Percentiles rank a stretch among this genome's conserved stretches.
These are phyloP conservation scores for Marmota flaviventris DNA, from an alignment of 2,113 vertebrate species.

Conservation along the genomic window DNA sequence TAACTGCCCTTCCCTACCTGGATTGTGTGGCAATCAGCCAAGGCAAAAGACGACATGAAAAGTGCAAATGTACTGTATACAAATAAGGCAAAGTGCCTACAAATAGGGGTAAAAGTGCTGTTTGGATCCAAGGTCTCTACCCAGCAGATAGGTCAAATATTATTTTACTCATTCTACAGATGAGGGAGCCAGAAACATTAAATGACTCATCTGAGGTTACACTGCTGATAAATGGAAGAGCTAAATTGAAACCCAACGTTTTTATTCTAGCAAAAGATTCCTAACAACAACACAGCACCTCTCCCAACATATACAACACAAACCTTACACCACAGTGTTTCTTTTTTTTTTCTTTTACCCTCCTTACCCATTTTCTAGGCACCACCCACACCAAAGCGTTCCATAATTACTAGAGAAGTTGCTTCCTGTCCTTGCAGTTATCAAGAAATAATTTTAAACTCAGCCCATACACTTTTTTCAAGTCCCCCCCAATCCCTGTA, in stretches of 20 bases:
- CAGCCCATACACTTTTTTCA: conserved; percentile 72
- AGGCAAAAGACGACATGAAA: conserved; percentile 3
- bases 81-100: neutral
- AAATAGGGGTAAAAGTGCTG: neutral
- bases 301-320: neutral
- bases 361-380: neutral
- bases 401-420: neutral
- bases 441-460: neutral
- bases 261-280: conserved; percentile 2
- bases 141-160: neutral
- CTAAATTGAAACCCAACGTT: neutral
- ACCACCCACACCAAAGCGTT: neutral
- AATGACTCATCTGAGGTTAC: conserved; percentile 14
- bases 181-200: neutral
- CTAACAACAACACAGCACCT: neutral
- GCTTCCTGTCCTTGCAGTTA: conserved; percentile 17
- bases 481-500: too few species aligned
- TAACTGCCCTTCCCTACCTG: neutral
- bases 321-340: neutral
- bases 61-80: neutral
- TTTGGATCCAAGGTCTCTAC: neutral
- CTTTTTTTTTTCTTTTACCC: neutral
- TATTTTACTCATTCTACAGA: conserved; percentile 10
- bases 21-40: neutral
- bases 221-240: neutral